Evolutionary conservation across 2,113 vertebrate genomes (phyloP).

Genomic region (Silurus meridionalis): DNA sequence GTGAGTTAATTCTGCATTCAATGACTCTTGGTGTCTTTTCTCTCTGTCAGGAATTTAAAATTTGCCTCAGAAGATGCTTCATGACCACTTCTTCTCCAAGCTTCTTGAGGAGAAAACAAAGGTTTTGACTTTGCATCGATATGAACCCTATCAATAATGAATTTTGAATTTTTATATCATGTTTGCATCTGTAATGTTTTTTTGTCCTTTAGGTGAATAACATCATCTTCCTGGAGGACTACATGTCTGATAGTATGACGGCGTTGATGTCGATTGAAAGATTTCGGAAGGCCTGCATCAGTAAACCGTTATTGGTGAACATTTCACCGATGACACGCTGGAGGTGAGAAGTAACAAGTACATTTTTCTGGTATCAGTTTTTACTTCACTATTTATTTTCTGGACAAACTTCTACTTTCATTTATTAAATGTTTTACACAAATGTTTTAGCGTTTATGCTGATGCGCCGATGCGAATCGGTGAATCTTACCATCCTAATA

Average conservation of each 20-base stretch:
- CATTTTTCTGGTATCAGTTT: too few relatives aligned
- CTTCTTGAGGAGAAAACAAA: constrained; percentile 56
- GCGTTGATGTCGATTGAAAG: constrained; percentile 25
- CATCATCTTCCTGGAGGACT: constrained; percentile 62
- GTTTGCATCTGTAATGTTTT: neutral
- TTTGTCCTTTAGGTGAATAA: constrained; percentile 73
- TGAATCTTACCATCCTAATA: too few relatives aligned
- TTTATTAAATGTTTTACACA: too few relatives aligned
- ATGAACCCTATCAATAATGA: neutral
- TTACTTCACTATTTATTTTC: too few relatives aligned
- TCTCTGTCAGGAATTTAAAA: constrained; percentile 46
- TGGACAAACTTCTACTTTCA: too few relatives aligned
- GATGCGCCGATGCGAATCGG: too few relatives aligned
- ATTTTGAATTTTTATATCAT: neutral
- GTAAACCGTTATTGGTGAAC: constrained; percentile 69
- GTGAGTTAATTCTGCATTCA: neutral
- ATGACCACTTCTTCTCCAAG: neutral
- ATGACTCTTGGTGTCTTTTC: neutral
- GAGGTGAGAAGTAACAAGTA: too few relatives aligned
- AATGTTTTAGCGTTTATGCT: too few relatives aligned
- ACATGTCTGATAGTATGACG: accelerated
- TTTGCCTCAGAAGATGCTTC: neutral
- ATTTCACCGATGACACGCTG: constrained; percentile 39
- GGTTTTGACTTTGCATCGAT: constrained; percentile 49
- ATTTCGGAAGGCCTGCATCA: constrained; percentile 66